Evolutionary conservation across 2,888 invertebrate genomes (phyloP).

Genomic region (Caenorhabditis becei): DNA sequence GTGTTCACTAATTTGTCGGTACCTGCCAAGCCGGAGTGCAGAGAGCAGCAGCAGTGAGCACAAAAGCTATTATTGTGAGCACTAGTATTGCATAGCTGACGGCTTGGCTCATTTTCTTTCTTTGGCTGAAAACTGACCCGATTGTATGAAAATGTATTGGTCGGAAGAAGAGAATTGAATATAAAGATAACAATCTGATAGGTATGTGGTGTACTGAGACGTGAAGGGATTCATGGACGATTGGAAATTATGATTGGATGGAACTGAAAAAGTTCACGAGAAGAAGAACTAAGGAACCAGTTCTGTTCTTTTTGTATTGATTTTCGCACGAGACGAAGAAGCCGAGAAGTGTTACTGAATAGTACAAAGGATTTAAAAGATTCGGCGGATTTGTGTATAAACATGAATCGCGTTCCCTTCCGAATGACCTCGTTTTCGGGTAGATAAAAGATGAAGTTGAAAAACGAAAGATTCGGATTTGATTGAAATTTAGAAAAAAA

Average conservation of each 20-base stretch:
- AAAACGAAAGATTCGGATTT: too few relatives aligned
- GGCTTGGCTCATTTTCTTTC: slow-evolving; percentile 15
- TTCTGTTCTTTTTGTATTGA: slow-evolving; percentile 45
- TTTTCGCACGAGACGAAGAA: slow-evolving; percentile 20
- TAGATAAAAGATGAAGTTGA: slow-evolving; percentile 3
- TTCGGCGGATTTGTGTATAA: not conserved
- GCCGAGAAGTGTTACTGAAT: not conserved
- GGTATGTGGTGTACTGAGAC: slow-evolving; percentile 47
- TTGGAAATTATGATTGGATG: not conserved
- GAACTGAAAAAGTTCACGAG: not conserved
- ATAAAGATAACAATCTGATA: slow-evolving; percentile 39
- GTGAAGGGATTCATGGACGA: slow-evolving; percentile 22
- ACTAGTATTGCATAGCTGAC: slow-evolving; percentile 61
- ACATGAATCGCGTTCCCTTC: not conserved
- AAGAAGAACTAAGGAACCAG: slow-evolving; percentile 16
- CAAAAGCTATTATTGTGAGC: slow-evolving; percentile 73
- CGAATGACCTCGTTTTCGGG: slow-evolving; percentile 32
- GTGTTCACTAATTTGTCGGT: not conserved
- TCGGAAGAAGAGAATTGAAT: not conserved
- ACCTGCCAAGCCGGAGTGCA: slow-evolving; percentile 77
- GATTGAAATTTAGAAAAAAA: too few relatives aligned
- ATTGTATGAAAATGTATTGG: not conserved
- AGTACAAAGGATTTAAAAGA: slow-evolving; percentile 2
- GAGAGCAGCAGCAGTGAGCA: slow-evolving; percentile 73
- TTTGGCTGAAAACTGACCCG: too few relatives aligned